Base-by-base conservation (phyloP, 2,113 vertebrate species). In the Noturus placidus region DNA sequence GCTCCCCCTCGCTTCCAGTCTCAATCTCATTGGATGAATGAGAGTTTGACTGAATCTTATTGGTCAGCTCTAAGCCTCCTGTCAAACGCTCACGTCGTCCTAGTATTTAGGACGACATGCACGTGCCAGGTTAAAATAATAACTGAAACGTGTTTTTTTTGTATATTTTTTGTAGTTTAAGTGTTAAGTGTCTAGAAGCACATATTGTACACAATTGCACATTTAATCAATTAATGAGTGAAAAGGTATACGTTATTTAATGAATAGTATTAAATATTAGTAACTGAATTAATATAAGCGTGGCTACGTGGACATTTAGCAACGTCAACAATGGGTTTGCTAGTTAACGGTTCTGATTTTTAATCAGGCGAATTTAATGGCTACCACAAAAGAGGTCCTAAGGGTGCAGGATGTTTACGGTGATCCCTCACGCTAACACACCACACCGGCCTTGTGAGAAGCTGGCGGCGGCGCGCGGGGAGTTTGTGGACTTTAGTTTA, bases 401-500 rank as follows among this genome's bases (percentile, higher is more conserved):
- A 7, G 69, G 52, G 54, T 85, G 54, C 69, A 42, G 20, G 30
- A 11, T 85, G 69, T 61, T 82, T 17, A 11, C 10, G 25, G 50
- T 57, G 52, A 42, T n/a, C 10, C 30, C 33, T 57, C 8, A 3
- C 22, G 67, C 13, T 85, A 59, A 20, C n/a, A 42, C 84, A 70
- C 4, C 14, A 59, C 83, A 74, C 65, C 50, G 90, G 90, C 82
- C 85, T 90, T 87, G 70, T 33, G 77, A 67, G 38, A 54, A n/a
- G 25, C 27, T 52, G 17, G 8, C 1, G 17, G 27, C 50, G 35
- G 30, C 35, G 87, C 9, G 72, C 50, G 35, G 72, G 83, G 76
- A 85, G 17, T 79, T 38, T 86, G n/a, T 22, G 13, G 15, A 61
- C 38, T 83, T 27, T 17, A 81, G 67, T 17, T 0, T 35, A 20